Base-by-base conservation (phyloP, 2,888 invertebrate genomes). In the Torymus texanus region DNA sequence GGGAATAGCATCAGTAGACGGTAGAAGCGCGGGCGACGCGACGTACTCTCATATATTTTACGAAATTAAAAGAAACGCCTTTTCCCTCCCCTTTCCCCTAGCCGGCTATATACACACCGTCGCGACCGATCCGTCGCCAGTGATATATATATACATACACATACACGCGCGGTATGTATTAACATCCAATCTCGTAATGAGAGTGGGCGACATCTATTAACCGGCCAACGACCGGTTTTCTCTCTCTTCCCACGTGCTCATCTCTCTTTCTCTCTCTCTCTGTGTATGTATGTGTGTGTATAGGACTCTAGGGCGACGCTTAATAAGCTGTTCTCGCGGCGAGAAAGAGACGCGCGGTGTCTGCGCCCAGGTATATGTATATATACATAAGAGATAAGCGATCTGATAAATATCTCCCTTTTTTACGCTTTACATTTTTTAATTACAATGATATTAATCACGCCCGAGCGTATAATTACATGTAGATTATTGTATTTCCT, bases 131-230 rank as follows among this genome's bases (percentile, higher is more conserved):
- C 14, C 24, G 56, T 41, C 73, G 50, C 61, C 73, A 24, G 41
- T 41, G 41, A 41, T 41, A 41, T 41, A 41, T 29, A 29, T 29
- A 29, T 29, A 29, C 3, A 29, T 41, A 41, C 8, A 41, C 8
- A 8, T n/a, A n/a, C n/a, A n/a, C n/a, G 21, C 2, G 2, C 1
- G 21, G n/a, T 50, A 13, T 50, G 55, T 68, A 80, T 80, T 74
- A 77, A 74, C 74, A 56, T 77, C 68, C 77, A 72, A 77, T 74
- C 77, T 74, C 71, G 77, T 75, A 80, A 77, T 78, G 74, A 80
- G 77, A 80, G 80, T 75, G 74, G 80, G 80, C 74, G 80, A 80
- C 80, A 77, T 80, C 77, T 74, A 80, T 80, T 80, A 77, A 74
- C 29, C 70, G 74, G 59, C 12, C 70, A 51, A 65, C 80, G 74